Conservation (phyloP, 2,888 invertebrate species). For the Temnothorax unifasciatus region DNA sequence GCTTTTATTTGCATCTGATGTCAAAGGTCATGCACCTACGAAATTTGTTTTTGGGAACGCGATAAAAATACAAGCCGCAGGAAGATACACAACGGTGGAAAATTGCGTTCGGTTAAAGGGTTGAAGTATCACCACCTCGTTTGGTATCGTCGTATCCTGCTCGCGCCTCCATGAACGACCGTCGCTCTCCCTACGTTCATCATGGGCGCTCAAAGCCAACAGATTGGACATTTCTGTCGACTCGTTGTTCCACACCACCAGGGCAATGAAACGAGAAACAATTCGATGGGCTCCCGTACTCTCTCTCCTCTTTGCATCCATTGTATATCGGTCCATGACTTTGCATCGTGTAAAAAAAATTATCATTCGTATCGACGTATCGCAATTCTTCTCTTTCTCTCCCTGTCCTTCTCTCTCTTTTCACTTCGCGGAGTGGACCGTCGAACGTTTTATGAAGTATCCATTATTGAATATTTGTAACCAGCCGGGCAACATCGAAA, state of each 20-base stretch:
- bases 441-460: constrained; percentile 41
- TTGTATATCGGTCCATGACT: constrained; percentile 53
- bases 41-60: constrained; percentile 63
- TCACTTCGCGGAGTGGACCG: constrained; percentile 6
- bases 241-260: constrained; percentile 61
- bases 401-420: constrained; percentile 1
- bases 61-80: constrained; percentile 66
- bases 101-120: constrained; percentile 68
- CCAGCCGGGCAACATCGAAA: constrained; percentile 38
- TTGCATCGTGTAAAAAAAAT: constrained; percentile 53
- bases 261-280: constrained; percentile 74
- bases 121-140: constrained; percentile 51
- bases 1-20: constrained; percentile 56
- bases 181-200: constrained; percentile 36
- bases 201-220: constrained; percentile 51
- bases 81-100: constrained; percentile 64
- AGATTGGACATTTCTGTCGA: constrained; percentile 57
- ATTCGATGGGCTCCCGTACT: constrained; percentile 61
- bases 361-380: constrained; percentile 56
- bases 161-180: constrained; percentile 5
- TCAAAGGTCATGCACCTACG: constrained; percentile 56
- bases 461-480: constrained; percentile 51
- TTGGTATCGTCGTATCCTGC: constrained; percentile 22
- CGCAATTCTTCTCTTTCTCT: constrained; percentile 19
- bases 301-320: not conserved